Base-by-base conservation (phyloP, 2,113 vertebrate species). In the Xiphophorus hellerii region DNA sequence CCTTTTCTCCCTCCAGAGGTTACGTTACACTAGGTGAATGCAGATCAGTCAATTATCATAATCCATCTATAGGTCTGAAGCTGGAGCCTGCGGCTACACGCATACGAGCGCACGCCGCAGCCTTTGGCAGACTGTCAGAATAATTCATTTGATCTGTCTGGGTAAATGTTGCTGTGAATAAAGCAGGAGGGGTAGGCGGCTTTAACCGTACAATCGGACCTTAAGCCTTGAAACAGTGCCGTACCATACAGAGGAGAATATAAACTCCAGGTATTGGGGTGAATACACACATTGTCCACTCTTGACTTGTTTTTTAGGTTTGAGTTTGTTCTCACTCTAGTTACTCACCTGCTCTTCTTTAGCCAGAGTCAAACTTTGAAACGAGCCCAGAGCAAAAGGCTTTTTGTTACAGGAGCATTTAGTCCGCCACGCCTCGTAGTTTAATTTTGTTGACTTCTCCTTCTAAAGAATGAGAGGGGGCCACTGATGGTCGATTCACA, bases 11-110 rank as follows among this genome's bases (percentile, higher is more conserved):
- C 62, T 80, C 75, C 62, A 39, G 54, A 77, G 84, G 35, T 83
- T 42, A 58, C 30, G 77, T 66, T 78, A 69, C 73, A 68, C 72
- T 37, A 84, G 68, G 61, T 87, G 80, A 90, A 85, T 75, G 81
- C 73, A 83, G 80, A 89, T 86, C 62, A 84, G 73, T 39, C 73
- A 80, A 74, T 87, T 82, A 77, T 69, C 64, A 69, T 88, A 77
- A 87, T 73, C 74, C 25, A 15, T 66, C 66, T 58, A 54, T 63
- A 61, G 77, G 81, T 72, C 79, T 37, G 13, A 48, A 76, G 74
- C 75, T 72, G 39, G 27, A n/a, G 86, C 82, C 58, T 27, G 87
- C 30, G 29, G 85, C 85, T 73, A 78, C 73, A 77, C 64, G 84
- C 54, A 3, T 66, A 39, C 10, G 65, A 63, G 62, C 42, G 39